Percentiles rank a stretch among this genome's conserved stretches.
These are phyloP conservation scores for Plectropomus leopardus DNA, from an alignment of 2,113 vertebrate species.

Conservation along the genomic window DNA sequence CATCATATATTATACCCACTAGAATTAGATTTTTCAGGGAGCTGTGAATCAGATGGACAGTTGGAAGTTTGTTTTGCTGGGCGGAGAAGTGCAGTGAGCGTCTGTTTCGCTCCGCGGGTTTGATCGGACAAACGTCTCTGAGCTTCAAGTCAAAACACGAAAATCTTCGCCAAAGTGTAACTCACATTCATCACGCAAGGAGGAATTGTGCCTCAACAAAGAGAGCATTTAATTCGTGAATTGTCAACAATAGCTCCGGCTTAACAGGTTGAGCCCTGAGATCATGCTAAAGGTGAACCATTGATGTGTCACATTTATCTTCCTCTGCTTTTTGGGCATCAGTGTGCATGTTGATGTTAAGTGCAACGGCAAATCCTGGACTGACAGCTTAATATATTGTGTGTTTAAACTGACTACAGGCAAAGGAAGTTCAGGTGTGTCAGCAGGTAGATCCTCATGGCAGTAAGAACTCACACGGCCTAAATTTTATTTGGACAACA, in stretches of 20 bases:
- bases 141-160: constrained; percentile 77
- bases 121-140: constrained; percentile 47
- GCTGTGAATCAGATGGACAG: constrained; percentile 38
- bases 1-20: not conserved
- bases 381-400: constrained; percentile 57
- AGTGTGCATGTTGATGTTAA: constrained; percentile 43
- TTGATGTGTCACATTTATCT: constrained; percentile 58
- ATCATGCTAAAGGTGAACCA: constrained; percentile 68
- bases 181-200: constrained; percentile 49
- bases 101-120: constrained; percentile 48
- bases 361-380: constrained; percentile 48
- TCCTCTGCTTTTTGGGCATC: constrained; percentile 24
- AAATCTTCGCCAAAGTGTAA: constrained; percentile 28
- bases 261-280: constrained; percentile 50
- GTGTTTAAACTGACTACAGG: constrained; percentile 42
- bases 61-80: constrained; percentile 37
- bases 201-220: constrained; percentile 53
- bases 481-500: constrained; percentile 69
- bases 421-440: constrained; percentile 71
- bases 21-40: not conserved
- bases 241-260: constrained; percentile 33
- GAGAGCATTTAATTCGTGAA: constrained; percentile 33
- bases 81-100: constrained; percentile 10
- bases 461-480: constrained; percentile 38
- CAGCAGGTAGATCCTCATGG: constrained; percentile 28